Conservation (phyloP, 1,140 invertebrate species). For the Drosophila pruinosa region DNA sequence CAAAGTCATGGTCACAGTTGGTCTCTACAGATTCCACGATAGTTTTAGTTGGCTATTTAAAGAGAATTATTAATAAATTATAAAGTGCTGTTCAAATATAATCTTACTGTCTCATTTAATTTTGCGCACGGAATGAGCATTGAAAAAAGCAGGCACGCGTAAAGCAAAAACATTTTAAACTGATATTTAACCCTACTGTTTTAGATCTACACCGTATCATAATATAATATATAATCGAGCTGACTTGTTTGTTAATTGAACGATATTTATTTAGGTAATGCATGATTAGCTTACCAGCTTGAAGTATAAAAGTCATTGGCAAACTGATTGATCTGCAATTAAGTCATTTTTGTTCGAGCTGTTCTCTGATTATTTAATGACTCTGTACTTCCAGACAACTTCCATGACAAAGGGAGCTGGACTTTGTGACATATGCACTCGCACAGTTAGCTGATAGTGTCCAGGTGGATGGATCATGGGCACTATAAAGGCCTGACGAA, state of each 20-base stretch:
- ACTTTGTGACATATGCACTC: slow-evolving; percentile 33
- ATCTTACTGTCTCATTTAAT: not conserved
- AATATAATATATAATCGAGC: not conserved
- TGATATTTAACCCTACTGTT: not conserved
- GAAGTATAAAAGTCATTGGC: not conserved
- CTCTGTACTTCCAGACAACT: slow-evolving; percentile 50
- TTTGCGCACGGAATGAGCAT: not conserved
- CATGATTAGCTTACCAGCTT: not conserved
- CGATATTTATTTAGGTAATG: not conserved
- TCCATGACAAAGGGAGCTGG: slow-evolving; percentile 50
- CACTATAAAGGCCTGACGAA: slow-evolving; percentile 21
- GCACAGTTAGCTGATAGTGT: slow-evolving; percentile 44
- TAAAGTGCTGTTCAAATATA: not conserved
- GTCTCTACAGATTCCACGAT: slow-evolving; percentile 36
- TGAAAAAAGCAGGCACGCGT: not conserved
- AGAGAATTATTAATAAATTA: not conserved
- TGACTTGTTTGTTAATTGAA: not conserved
- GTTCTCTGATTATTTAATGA: slow-evolving; percentile 27
- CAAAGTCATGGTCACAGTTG: slow-evolving; percentile 43
- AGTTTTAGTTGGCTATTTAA: slow-evolving; percentile 19
- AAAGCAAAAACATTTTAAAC: not conserved
- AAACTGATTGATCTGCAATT: not conserved
- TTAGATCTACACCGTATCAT: not conserved
- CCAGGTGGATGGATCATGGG: slow-evolving; percentile 41
- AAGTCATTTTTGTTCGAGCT: not conserved